Percentiles rank a stretch among this genome's conserved stretches.
Evolutionary conservation across 2,797 vertebrate species (phyloP).

Genomic region (Hirundo rustica): DNA sequence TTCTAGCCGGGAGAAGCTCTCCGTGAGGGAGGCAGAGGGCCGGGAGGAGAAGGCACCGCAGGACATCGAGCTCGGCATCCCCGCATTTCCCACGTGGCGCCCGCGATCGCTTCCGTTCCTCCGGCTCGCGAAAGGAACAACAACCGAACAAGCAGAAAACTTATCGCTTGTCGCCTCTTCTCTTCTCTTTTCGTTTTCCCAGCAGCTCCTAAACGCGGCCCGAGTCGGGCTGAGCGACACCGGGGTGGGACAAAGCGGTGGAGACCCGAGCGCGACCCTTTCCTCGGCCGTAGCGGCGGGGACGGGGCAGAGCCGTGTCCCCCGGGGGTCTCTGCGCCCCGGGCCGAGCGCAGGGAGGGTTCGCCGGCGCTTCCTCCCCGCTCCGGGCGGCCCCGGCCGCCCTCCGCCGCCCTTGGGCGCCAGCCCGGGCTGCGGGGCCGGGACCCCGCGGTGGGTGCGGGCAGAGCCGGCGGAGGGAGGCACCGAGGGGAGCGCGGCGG

Average conservation of each 20-base stretch:
- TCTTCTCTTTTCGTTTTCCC: fast-evolving
- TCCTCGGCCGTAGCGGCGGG: fast-evolving
- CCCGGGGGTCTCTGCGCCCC: too few relatives aligned
- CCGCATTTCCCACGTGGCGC: not conserved
- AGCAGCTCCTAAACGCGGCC: not conserved
- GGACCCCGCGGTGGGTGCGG: not conserved
- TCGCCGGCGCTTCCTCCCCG: too few relatives aligned
- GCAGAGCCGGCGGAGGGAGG: not conserved
- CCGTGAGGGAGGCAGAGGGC: not conserved
- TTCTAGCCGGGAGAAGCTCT: not conserved
- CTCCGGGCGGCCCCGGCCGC: too few relatives aligned
- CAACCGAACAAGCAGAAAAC: not conserved
- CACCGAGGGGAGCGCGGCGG: not conserved
- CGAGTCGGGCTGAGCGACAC: fast-evolving
- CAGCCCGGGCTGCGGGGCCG: not conserved
- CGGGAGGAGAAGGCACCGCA: not conserved
- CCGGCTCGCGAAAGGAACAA: fast-evolving
- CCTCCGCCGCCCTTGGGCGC: fast-evolving
- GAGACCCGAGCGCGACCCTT: fast-evolving
- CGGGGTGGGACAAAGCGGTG: fast-evolving
- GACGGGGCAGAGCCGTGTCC: fast-evolving
- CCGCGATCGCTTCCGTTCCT: not conserved
- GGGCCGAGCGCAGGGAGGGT: fast-evolving
- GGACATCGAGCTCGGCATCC: not conserved
- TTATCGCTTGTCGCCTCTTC: fast-evolving